Percentiles rank a stretch among this genome's conserved stretches.
These are phyloP conservation scores for Cyprinus carpio DNA, from an alignment of 2,113 vertebrate species.

Conservation along the genomic window DNA sequence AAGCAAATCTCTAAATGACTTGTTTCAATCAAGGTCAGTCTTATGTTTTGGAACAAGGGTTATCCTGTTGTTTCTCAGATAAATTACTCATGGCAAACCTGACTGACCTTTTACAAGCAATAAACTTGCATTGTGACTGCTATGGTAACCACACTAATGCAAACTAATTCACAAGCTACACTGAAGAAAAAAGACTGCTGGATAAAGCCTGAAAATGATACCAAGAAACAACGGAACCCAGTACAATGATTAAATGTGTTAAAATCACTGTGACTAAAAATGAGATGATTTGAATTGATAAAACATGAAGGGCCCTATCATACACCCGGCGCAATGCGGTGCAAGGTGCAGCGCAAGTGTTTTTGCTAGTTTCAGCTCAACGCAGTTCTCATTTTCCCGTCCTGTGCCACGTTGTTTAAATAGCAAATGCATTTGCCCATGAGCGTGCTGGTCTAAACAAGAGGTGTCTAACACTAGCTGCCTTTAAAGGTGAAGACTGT, in stretches of 20 bases:
- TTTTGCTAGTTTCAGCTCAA: no score
- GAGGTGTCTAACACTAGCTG: background rate
- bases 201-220: background rate
- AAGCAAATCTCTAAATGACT: background rate
- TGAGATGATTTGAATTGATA: background rate
- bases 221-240: background rate
- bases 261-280: background rate
- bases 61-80: background rate
- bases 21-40: background rate
- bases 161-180: background rate
- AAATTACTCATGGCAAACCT: conserved; percentile 29
- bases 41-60: background rate
- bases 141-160: conserved; percentile 69
- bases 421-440: no score
- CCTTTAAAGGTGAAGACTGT: background rate
- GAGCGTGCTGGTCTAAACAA: no score
- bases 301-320: background rate
- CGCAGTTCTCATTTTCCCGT: no score
- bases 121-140: conserved; percentile 32
- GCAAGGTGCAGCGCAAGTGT: no score
- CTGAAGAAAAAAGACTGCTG: background rate
- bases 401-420: no score
- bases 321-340: no score
- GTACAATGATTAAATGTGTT: background rate
- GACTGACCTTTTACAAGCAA: conserved; percentile 19